Evolutionary conservation across 2,888 invertebrate species (phyloP), one percentile per base, ranked within the genome.

Genomic region (Phengaris arion): DNA sequence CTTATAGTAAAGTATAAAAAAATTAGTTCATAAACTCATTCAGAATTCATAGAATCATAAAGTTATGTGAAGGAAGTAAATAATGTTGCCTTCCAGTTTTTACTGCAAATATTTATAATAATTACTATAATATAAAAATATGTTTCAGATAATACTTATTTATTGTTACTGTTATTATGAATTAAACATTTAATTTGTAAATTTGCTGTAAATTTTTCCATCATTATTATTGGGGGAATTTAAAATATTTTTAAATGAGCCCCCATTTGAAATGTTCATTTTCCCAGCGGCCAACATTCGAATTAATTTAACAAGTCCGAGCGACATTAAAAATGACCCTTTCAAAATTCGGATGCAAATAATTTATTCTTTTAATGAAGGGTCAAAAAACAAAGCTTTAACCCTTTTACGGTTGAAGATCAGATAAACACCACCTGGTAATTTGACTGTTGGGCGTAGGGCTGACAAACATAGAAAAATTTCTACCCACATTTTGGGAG

Each of bases 341-440:
- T 69, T 69, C 48, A 22, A 72, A 52, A 54, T 54, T 54, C 51
- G 52, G 35, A 54, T 72, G 35, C 54, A 54, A 52, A 72, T 72
- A 54, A 72, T 72, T 72, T 54, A 72, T 72, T 72, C 54, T 54
- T 70, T 22, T 48, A 70, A 70, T 22, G 70, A 72, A 52, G 72
- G 72, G 72, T 72, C 72, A 72, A 75, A 75, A 75, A 75, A 75
- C 75, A 75, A 75, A 59, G 75, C 74, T 77, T 77, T 83, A 91
- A 90, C 91, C 92, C 91, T 89, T 92, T 89, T 83, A 88, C 81
- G 80, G 84, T 81, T 81, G 81, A 85, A 86, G 85, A 93, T 93
- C 93, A 89, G 93, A 93, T 93, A 92, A 90, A 86, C 82, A 80
- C 83, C 92, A 91, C 91, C 93, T 92, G 93, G 93, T 82, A 87